Conservation (phyloP, 37 sponge, comb jelly and placozoan genomes). For the Axinella damicornis region DNA sequence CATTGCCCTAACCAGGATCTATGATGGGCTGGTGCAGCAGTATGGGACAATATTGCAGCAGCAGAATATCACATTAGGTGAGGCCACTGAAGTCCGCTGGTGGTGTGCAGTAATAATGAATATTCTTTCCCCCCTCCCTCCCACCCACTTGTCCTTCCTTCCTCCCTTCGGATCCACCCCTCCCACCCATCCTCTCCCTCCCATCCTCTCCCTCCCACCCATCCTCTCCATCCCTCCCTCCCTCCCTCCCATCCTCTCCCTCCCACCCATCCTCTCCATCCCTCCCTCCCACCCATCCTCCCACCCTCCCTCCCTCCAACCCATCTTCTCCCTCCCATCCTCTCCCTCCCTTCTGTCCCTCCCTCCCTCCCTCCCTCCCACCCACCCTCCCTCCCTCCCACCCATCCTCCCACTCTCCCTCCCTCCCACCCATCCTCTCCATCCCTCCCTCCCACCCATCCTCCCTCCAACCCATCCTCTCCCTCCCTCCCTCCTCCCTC, state of each 20-base stretch:
- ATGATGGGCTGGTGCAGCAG: conserved; percentile 5
- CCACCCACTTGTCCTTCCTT: neutral
- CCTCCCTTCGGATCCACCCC: neutral
- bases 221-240: too few species aligned
- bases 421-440: neutral
- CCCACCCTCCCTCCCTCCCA: too few species aligned
- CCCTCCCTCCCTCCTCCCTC: too few species aligned
- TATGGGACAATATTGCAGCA: neutral
- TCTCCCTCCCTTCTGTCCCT: neutral
- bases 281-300: too few species aligned
- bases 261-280: too few species aligned
- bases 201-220: too few species aligned
- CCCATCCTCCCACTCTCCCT: neutral
- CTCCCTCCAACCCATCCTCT: neutral
- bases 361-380: too few species aligned
- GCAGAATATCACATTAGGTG: conserved; percentile 19
- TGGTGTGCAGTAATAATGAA: too few species aligned
- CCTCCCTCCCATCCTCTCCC: too few species aligned
- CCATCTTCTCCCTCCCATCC: neutral
- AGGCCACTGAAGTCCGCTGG: too few species aligned
- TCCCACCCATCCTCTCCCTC: neutral
- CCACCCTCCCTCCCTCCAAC: too few species aligned
- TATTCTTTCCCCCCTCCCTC: neutral
- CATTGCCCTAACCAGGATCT: neutral
- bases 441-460: neutral